Evolutionary conservation across 2,797 vertebrate species (phyloP), one percentile per base, ranked within the genome.

Genomic region (Simalia tracyae): DNA sequence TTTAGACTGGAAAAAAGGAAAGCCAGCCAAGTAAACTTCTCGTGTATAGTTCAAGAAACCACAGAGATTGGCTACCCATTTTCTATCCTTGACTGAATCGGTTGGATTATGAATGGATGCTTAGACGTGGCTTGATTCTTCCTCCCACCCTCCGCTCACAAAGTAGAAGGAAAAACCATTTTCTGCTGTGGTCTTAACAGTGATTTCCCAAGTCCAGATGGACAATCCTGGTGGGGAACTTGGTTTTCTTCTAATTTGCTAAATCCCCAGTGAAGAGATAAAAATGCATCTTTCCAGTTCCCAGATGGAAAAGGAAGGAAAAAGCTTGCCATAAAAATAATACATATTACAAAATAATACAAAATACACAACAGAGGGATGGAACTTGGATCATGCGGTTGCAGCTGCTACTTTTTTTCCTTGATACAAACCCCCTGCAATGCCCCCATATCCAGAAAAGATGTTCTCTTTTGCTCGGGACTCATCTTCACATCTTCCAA

Each of bases 1-100:
- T 95, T 94, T 0, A 99, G 94, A 68, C 99, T 99, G 90, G 63
- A 94, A 95, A 19, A 72, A 72, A 22, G 54, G 61, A 26, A 88
- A 87, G 89, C 72, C 0, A 54, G 36, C 0, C 8, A 86, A 5
- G 17, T 72, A n/a, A 90, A 61, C 0, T 90, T 46, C 61, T 54
- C 24, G 84, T 1, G 26, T 87, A 28, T 22, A 63, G 8, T 17
- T 72, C 54, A 91, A 46, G 14, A 42, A 28, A 1, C 24, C 28
- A 22, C 5, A 19, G 1, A 46, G 76, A 11, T 24, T 84, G 76
- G 8, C 31, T 22, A 11, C 36, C 19, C 36, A 5, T 84, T 84
- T 42, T 46, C 36, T 81, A 66, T 68, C 64, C 64, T 68, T 68
- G 64, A 14, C 12, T 68, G n/a, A 31, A 31, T n/a, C 14, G 64